Conservation (phyloP, 2,797 vertebrate genomes). For the Margarornis squamiger region DNA sequence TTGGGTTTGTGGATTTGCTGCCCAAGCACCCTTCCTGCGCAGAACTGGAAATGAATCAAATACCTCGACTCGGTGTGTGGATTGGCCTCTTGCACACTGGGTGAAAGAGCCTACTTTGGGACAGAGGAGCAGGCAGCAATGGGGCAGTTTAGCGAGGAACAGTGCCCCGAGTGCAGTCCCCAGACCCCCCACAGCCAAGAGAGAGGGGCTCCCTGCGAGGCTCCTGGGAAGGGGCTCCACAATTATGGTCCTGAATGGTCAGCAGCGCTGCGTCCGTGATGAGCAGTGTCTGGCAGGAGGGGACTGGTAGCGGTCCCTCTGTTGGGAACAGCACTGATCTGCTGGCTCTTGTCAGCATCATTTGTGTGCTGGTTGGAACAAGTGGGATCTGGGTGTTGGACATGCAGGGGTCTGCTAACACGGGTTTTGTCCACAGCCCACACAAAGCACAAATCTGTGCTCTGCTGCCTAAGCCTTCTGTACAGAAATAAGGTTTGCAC, state of each 20-base stretch:
- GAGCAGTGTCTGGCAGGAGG: background rate
- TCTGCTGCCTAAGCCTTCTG: background rate
- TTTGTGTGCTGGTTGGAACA: background rate
- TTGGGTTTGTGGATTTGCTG: background rate
- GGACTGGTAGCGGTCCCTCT: rapidly evolving
- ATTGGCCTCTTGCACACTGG: rapidly evolving
- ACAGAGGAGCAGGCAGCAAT: background rate
- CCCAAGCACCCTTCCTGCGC: rapidly evolving
- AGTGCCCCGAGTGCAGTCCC: background rate
- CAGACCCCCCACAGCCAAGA: background rate
- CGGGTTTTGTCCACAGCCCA: background rate
- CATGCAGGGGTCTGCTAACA: rapidly evolving
- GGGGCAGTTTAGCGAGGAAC: rapidly evolving
- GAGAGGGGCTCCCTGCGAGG: background rate
- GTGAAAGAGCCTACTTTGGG: background rate
- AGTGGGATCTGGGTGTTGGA: background rate
- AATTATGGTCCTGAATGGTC: background rate
- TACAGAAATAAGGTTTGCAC: background rate
- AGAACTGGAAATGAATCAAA: background rate
- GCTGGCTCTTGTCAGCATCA: rapidly evolving
- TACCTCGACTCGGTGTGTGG: background rate
- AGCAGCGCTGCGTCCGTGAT: background rate
- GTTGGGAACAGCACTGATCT: rapidly evolving
- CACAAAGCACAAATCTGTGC: too few relatives aligned
- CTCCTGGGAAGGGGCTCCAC: background rate